Conservation (phyloP, 1,140 invertebrate species). For the Aphelinus certus region DNA sequence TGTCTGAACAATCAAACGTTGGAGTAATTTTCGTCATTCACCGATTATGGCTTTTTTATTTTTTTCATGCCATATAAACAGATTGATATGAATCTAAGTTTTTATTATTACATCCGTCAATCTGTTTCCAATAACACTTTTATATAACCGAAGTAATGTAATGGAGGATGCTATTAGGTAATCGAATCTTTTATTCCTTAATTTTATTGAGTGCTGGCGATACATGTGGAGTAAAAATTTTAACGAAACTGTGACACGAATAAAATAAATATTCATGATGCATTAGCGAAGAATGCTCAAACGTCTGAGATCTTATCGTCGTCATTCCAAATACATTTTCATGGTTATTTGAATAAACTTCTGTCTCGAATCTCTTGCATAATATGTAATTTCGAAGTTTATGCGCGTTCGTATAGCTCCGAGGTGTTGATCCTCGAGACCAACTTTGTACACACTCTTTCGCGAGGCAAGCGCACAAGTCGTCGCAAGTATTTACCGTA, state of each 20-base stretch:
- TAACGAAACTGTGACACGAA: slow-evolving; percentile 16
- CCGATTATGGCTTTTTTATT: slow-evolving; percentile 33
- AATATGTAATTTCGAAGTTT: slow-evolving; percentile 19
- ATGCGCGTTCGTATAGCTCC: background rate
- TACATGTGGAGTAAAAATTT: background rate
- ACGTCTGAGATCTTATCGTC: slow-evolving; percentile 31
- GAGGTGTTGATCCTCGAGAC: slow-evolving; percentile 29
- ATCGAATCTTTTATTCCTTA: too few relatives aligned
- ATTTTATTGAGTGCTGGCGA: too few relatives aligned
- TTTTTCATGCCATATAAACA: slow-evolving; percentile 28
- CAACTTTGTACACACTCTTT: slow-evolving; percentile 34
- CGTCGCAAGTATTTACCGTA: slow-evolving; percentile 40
- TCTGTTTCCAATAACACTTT: too few relatives aligned
- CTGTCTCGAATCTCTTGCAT: slow-evolving; percentile 32
- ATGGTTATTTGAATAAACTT: slow-evolving; percentile 33
- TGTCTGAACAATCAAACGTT: slow-evolving; percentile 9
- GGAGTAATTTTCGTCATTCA: slow-evolving; percentile 30
- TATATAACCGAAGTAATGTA: too few relatives aligned
- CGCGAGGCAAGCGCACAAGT: slow-evolving; percentile 38
- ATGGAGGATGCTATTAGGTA: too few relatives aligned
- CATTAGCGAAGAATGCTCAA: background rate
- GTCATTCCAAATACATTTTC: slow-evolving; percentile 56
- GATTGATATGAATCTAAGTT: too few relatives aligned
- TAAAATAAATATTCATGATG: slow-evolving; percentile 7
- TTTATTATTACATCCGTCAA: too few relatives aligned